Evolutionary conservation across 2,797 vertebrate genomes (phyloP), one percentile per base, ranked within the genome.

Genomic region (Epinephelus malabaricus): DNA sequence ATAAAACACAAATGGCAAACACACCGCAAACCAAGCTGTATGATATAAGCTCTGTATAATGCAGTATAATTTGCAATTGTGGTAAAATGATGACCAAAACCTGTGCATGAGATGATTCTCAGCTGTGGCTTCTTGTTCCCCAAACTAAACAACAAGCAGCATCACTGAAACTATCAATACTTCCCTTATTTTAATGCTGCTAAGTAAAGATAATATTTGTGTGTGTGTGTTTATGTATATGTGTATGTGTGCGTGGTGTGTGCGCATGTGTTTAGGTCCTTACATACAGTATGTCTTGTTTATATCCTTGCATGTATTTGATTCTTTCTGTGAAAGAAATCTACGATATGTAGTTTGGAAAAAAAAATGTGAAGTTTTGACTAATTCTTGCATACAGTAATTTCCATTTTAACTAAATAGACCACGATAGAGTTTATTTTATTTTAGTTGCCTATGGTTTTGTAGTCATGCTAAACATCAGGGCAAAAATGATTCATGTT

Each of bases 241-340:
- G 68, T 49, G 45, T 81, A 60, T 83, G 67, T 86, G 15, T 34
- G 14, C 62, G 61, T 70, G 10, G 79, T 75, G 71, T 30, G n/a
- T 34, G 34, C 0, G 34, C 1, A 66, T 49, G 45, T 81, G 71
- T 90, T 86, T 86, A 84, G 79, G 65, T 90, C 61, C 72, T 79
- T 86, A 80, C 74, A 79, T 82, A 68, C 34, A 70, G 64, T 79
- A 18, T 72, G 79, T 87, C 73, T 82, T 83, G 70, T 87, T 55
- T 71, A 82, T 95, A 89, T 93, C 86, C 80, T 79, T 91, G 89
- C 93, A 87, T 94, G 84, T 86, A 64, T 82, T 58, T 88, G 87
- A 97, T 97, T 98, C 97, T 99, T 98, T 99, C 97, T 97, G 85
- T 98, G 97, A 98, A 98, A 98, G 97, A 98, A 95, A 95, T 92